Evolutionary conservation across 1,140 invertebrate species (phyloP).

Genomic region (Saccostrea cuccullata): DNA sequence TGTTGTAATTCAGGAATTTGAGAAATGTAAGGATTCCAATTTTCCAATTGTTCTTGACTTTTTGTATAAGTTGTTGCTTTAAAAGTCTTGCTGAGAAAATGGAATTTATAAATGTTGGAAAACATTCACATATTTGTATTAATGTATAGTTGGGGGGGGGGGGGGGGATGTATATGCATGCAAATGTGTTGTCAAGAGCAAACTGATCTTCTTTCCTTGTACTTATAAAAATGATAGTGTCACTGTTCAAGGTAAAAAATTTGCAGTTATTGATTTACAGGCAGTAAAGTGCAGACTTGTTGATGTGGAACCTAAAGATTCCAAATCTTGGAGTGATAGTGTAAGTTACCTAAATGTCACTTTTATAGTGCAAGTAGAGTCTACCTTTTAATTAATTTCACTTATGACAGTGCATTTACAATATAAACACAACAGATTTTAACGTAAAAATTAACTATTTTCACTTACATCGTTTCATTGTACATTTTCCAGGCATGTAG

Average conservation of each 20-base stretch:
- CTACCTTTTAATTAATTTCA: neutral
- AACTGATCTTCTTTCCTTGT: neutral
- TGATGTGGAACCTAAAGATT: constrained; percentile 58
- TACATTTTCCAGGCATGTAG: neutral
- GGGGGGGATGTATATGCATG: no score
- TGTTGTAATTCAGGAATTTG: neutral
- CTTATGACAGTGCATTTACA: neutral
- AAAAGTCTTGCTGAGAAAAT: no score
- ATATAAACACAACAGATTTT: no score
- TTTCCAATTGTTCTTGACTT: no score
- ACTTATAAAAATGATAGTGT: neutral
- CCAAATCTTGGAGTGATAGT: constrained; percentile 1
- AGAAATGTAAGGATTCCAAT: neutral
- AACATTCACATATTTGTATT: no score
- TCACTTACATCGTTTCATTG: neutral
- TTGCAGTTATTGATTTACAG: neutral
- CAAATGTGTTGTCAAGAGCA: neutral
- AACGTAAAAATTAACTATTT: no score
- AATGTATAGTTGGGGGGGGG: no score
- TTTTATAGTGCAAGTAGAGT: neutral
- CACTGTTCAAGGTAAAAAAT: neutral
- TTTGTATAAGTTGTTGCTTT: no score
- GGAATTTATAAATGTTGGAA: no score
- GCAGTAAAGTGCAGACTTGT: constrained; percentile 53
- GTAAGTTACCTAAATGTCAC: neutral